Evolutionary conservation across 2,113 vertebrate genomes (phyloP).

Genomic region (Triplophysa rosa): DNA sequence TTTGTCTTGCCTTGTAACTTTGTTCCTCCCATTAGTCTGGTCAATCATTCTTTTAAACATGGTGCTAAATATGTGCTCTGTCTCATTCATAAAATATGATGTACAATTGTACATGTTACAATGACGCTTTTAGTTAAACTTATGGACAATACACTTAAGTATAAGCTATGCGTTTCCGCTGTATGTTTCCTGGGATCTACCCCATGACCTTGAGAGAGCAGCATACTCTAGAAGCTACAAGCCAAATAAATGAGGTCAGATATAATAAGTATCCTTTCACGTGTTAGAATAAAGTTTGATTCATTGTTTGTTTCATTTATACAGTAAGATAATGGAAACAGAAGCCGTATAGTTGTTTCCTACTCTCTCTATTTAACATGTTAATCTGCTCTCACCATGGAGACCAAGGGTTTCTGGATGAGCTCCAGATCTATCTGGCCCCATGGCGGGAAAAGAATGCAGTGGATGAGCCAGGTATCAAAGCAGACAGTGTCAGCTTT

Average conservation of each 20-base stretch:
- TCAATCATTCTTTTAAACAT: background rate
- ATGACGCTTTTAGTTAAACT: no score
- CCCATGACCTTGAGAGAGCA: no score
- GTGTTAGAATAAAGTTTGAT: no score
- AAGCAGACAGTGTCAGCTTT: slow-evolving; percentile 44
- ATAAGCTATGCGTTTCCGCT: no score
- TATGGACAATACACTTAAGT: no score
- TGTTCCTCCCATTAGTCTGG: slow-evolving; percentile 35
- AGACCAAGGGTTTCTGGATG: slow-evolving; percentile 50
- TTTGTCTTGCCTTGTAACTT: slow-evolving; percentile 50
- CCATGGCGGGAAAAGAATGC: slow-evolving; percentile 47
- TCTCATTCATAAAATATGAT: background rate
- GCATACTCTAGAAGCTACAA: no score
- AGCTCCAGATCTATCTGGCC: slow-evolving; percentile 53
- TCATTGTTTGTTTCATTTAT: background rate
- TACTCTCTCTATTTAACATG: slow-evolving; percentile 56
- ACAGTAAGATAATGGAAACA: background rate
- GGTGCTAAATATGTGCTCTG: background rate
- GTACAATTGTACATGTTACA: no score
- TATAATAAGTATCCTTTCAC: no score
- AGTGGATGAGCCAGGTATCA: slow-evolving; percentile 50
- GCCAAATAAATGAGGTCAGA: no score
- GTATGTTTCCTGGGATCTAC: no score
- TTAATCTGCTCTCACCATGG: slow-evolving; percentile 54
- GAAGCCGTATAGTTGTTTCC: background rate